These are phyloP conservation scores for Clepsis dumicolana DNA, from an alignment of 2,888 invertebrate species.

Conservation along the genomic window DNA sequence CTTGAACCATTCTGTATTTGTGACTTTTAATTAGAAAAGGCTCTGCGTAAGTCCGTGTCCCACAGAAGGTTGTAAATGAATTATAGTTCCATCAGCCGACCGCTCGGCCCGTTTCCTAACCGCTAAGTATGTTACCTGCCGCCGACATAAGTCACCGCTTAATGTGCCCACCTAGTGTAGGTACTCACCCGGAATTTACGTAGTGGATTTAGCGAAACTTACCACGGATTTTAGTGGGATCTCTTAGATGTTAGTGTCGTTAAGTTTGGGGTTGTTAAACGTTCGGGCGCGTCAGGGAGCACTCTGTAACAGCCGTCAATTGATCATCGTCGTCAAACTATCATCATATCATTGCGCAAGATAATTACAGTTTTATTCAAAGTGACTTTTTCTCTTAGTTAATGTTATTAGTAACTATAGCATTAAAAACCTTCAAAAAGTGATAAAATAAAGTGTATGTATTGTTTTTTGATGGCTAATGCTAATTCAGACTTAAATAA, in stretches of 20 bases:
- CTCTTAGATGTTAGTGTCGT: conserved; percentile 21
- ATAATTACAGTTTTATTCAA: too few relatives aligned
- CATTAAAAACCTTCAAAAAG: too few relatives aligned
- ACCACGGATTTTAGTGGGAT: conserved; percentile 34
- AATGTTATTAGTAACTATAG: too few relatives aligned
- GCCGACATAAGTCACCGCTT: conserved; percentile 39
- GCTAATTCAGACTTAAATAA: too few relatives aligned
- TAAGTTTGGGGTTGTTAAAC: conserved; percentile 7
- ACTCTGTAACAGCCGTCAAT: background rate
- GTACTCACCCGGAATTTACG: conserved; percentile 33
- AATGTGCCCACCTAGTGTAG: conserved; percentile 34
- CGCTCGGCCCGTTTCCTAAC: conserved; percentile 24
- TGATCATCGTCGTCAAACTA: background rate
- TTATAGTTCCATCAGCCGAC: conserved; percentile 16
- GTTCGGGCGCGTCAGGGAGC: background rate
- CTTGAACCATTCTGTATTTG: background rate
- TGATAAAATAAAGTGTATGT: too few relatives aligned
- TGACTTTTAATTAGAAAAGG: conserved; percentile 24
- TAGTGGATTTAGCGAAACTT: conserved; percentile 34
- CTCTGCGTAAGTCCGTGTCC: background rate
- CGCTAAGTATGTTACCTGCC: conserved; percentile 43
- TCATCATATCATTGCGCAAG: too few relatives aligned
- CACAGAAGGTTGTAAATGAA: conserved; percentile 20
- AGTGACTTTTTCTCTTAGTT: too few relatives aligned
- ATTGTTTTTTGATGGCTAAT: too few relatives aligned